These are phyloP conservation scores for Balearica regulorum DNA, from an alignment of 2,797 vertebrate genomes.

Conservation along the genomic window DNA sequence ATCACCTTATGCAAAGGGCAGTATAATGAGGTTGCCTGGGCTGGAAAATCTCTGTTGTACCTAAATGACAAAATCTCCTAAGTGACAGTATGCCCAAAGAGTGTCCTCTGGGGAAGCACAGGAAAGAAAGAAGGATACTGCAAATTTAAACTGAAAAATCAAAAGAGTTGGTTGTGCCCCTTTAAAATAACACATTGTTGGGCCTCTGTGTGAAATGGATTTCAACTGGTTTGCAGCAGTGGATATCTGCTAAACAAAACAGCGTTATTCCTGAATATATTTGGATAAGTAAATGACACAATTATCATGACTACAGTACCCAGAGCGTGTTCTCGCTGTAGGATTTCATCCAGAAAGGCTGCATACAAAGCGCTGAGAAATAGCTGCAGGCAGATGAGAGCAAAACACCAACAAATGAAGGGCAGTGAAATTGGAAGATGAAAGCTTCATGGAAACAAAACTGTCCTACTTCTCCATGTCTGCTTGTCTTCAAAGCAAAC, in stretches of 20 bases:
- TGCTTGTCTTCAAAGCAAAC: slow-evolving; percentile 4
- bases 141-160: neutral
- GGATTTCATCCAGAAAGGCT: neutral
- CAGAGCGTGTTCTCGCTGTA: neutral
- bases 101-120: neutral
- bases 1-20: neutral
- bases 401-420: neutral
- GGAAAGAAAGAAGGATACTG: neutral
- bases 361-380: neutral
- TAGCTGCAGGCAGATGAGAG: neutral
- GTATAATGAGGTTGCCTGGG: neutral
- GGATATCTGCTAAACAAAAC: neutral
- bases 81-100: neutral
- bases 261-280: neutral
- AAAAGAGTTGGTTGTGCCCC: neutral
- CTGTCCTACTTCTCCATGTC: neutral
- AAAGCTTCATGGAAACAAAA: neutral
- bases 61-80: neutral
- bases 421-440: neutral
- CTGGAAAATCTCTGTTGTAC: neutral
- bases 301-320: neutral
- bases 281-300: slow-evolving; percentile 6
- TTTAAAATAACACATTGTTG: neutral
- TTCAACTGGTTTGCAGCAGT: neutral
- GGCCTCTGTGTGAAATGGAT: neutral